Evolutionary conservation across 2,888 invertebrate species (phyloP).

Genomic region (Busseola fusca): DNA sequence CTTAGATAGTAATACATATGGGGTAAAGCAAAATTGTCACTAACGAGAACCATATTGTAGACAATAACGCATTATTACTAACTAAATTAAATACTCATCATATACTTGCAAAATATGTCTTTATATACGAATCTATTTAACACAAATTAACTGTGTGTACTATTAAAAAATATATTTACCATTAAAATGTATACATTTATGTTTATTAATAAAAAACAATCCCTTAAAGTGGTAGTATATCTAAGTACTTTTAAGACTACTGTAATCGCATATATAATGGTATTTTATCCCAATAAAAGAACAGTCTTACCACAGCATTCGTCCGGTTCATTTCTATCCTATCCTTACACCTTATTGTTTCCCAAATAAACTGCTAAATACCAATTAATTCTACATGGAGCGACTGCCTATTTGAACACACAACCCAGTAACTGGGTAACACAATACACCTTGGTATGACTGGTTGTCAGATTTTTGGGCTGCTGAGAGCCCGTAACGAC

Average conservation of each 20-base stretch:
- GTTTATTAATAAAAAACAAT: no score
- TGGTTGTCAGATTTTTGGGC: neutral
- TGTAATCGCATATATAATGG: no score
- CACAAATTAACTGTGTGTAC: neutral
- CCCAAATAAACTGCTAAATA: no score
- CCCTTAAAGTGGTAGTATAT: no score
- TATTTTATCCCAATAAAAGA: no score
- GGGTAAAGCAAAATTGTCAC: neutral
- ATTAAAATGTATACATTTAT: neutral
- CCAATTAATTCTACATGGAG: neutral
- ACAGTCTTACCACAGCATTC: no score
- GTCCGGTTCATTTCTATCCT: no score
- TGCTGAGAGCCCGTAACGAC: neutral
- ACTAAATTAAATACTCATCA: neutral
- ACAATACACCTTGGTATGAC: neutral
- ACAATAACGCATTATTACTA: neutral
- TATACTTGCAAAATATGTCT: neutral
- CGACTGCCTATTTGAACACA: neutral
- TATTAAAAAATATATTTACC: neutral
- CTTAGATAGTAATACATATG: conserved; percentile 12
- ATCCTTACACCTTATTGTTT: no score
- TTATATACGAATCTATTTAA: no score
- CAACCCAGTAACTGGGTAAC: neutral
- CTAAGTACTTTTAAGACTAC: no score
- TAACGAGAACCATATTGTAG: neutral